phyloP scores from a whole-genome alignment of 2,113 vertebrate species.

The Cariama cristata region DNA sequence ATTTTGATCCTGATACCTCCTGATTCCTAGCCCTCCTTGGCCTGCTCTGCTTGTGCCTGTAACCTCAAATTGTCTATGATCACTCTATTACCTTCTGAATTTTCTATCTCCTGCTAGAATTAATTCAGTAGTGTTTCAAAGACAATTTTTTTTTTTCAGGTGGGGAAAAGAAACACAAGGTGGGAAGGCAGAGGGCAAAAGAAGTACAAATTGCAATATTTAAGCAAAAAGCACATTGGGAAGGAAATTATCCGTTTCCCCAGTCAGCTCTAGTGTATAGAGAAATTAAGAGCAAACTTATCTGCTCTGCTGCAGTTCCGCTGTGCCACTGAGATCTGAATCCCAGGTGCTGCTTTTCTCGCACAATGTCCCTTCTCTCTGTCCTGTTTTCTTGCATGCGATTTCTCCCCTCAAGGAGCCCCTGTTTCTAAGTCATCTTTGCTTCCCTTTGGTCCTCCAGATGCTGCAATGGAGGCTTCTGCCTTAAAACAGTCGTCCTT shows the following conservation, averaged over 20 bases:
- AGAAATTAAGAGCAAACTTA: slow-evolving; percentile 47
- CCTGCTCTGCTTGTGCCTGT: background rate
- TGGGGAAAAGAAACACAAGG: background rate
- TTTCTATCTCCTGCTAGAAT: background rate
- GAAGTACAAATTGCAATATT: background rate
- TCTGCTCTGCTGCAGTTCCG: slow-evolving; percentile 43
- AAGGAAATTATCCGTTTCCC: background rate
- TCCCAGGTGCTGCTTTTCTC: slow-evolving; percentile 51
- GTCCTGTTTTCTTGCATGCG: background rate
- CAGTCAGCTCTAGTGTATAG: background rate
- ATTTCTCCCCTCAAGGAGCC: background rate
- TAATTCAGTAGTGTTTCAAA: slow-evolving; percentile 14
- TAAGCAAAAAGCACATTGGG: background rate
- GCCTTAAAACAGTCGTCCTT: background rate
- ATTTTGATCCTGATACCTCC: background rate
- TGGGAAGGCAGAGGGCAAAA: background rate
- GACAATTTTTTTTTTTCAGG: background rate
- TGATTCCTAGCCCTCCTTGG: background rate
- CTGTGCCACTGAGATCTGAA: background rate
- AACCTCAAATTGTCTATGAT: background rate
- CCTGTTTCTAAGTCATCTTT: background rate
- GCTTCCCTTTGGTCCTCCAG: background rate
- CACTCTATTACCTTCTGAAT: background rate
- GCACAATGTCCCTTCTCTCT: background rate
- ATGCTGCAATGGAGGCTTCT: background rate